Conservation (phyloP, 2,888 invertebrate genomes). For the Cenopis cana region DNA sequence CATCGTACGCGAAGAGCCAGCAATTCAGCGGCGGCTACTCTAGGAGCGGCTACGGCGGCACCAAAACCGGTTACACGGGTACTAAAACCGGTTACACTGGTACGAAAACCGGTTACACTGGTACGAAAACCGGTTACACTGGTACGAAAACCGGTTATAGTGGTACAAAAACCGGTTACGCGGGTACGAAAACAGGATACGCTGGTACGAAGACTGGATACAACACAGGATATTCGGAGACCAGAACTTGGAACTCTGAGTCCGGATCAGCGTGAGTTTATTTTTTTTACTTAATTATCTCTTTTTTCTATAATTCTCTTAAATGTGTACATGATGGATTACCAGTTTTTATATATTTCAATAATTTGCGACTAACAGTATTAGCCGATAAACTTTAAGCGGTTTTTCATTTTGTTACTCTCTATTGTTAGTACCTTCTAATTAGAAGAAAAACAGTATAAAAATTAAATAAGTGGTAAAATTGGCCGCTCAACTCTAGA, state of each 20-base stretch:
- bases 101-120: constrained; percentile 47
- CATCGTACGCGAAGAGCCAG: constrained; percentile 62
- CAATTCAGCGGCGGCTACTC: constrained; percentile 22
- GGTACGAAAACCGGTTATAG: constrained; percentile 49
- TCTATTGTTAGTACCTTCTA: too few species aligned
- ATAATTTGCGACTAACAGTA: too few species aligned
- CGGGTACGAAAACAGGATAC: constrained; percentile 52
- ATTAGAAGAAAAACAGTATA: too few species aligned
- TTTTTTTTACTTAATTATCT: not conserved
- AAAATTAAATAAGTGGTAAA: too few species aligned
- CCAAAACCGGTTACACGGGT: constrained; percentile 38
- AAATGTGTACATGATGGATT: not conserved
- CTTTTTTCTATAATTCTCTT: not conserved
- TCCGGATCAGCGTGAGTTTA: constrained; percentile 64
- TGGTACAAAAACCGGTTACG: constrained; percentile 47
- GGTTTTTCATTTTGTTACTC: too few species aligned
- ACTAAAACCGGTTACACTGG: constrained; percentile 49
- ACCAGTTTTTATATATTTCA: too few species aligned
- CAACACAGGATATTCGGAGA: constrained; percentile 57
- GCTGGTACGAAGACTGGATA: constrained; percentile 51
- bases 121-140: constrained; percentile 47
- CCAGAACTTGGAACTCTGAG: constrained; percentile 63
- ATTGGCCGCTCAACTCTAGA: too few species aligned
- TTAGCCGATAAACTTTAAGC: too few species aligned
- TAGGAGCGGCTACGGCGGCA: constrained; percentile 8